Evolutionary conservation across 2,113 vertebrate species (phyloP), one percentile per base, ranked within the genome.

Genomic region (Tenebrosternarchus preto): DNA sequence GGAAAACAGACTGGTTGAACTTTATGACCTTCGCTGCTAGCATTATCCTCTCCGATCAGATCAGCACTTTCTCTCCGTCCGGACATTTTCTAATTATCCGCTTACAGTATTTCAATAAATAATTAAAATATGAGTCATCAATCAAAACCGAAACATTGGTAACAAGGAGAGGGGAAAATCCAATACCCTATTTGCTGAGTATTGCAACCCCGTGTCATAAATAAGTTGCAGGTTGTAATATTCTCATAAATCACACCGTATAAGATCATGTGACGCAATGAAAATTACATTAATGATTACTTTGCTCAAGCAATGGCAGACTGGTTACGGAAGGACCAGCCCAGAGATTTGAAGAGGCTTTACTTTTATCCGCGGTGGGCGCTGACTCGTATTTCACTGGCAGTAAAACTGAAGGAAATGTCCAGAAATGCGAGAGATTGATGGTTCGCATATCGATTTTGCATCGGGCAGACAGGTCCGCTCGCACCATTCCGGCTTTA

Each of bases 61-160:
- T 86, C 80, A 84, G 80, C 77, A 84, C 60, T 80, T 75, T 80
- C 69, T 39, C 57, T 20, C 67, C 77, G 31, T 68, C 60, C 29
- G 70, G 73, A 82, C 78, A 80, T 75, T 83, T 74, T 82, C 76
- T 84, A 84, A 86, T 86, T 82, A 86, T 82, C 73, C 66, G 68
- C 80, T 82, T 78, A 80, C 77, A 82, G 80, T 70, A 84, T 84
- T 86, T 86, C 80, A 66, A 82, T 86, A 82, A 80, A 84, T 86
- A 82, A 86, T 86, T 84, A 83, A 86, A 80, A 78, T 39, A 84
- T 78, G 82, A 84, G 77, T 78, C 83, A 86, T 86, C 83, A 82
- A 84, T 86, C 83, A 83, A 84, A 67, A 70, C 33, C 57, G 50
- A 80, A 80, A 86, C 80, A 84, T 71, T 84, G 80, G 82, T 82